Evolutionary conservation across 2,888 invertebrate species (phyloP).

Genomic region (Drosophila kuntzei): DNA sequence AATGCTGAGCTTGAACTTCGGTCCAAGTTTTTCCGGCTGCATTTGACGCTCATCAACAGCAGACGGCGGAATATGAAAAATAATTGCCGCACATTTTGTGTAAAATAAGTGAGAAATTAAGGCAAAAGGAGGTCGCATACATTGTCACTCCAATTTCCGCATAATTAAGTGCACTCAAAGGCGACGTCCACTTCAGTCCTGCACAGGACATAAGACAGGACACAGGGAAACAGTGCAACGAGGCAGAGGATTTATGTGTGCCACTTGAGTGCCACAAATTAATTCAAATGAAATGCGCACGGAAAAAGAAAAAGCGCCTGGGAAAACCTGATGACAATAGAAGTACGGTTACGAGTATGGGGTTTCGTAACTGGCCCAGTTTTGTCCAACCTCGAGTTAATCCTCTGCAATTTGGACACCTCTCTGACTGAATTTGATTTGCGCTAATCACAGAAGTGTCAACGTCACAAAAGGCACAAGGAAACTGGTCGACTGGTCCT

Average conservation of each 20-base stretch:
- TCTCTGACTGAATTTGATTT: slow-evolving; percentile 68
- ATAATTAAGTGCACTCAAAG: slow-evolving; percentile 76
- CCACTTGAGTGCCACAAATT: slow-evolving; percentile 82
- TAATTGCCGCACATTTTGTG: slow-evolving; percentile 69
- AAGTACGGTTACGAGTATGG: not conserved
- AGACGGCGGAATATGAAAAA: slow-evolving; percentile 55
- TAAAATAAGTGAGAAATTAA: slow-evolving; percentile 65
- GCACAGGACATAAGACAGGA: slow-evolving; percentile 19
- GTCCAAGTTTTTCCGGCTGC: slow-evolving; percentile 39
- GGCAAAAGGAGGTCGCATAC: slow-evolving; percentile 15
- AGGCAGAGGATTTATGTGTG: slow-evolving; percentile 71
- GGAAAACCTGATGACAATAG: slow-evolving; percentile 20
- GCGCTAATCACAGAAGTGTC: slow-evolving; percentile 78
- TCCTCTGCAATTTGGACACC: slow-evolving; percentile 79
- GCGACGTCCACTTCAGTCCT: slow-evolving; percentile 36
- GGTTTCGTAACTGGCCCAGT: slow-evolving; percentile 29
- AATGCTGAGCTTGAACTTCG: slow-evolving; percentile 1
- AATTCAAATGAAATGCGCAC: slow-evolving; percentile 78
- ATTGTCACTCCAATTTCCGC: slow-evolving; percentile 58
- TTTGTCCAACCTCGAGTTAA: slow-evolving; percentile 33
- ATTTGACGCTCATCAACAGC: slow-evolving; percentile 69
- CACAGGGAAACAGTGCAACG: slow-evolving; percentile 39
- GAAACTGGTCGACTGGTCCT: slow-evolving; percentile 22
- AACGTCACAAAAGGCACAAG: slow-evolving; percentile 42
- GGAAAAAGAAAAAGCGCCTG: slow-evolving; percentile 18